Evolutionary conservation across 2,797 vertebrate species (phyloP).

Genomic region (Spinus olivaceus): DNA sequence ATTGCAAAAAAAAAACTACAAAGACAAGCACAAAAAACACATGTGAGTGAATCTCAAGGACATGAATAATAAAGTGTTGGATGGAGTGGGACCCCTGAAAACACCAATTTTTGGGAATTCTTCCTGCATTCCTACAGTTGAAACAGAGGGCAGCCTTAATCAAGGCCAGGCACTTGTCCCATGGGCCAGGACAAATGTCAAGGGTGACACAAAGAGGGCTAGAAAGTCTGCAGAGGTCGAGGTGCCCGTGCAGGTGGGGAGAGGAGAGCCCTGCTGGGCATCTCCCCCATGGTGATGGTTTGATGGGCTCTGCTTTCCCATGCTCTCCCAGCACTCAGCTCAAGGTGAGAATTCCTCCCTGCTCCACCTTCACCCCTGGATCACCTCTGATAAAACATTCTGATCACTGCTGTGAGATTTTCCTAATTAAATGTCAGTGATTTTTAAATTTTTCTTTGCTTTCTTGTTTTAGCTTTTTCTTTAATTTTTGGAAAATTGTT

Average conservation of each 20-base stretch:
- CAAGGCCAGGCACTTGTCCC: neutral
- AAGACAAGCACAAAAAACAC: neutral
- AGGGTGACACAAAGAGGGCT: neutral
- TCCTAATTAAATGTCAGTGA: neutral
- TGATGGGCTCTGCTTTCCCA: rapidly evolving
- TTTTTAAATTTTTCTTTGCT: neutral
- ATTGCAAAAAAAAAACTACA: neutral
- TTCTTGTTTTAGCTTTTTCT: neutral
- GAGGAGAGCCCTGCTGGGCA: neutral
- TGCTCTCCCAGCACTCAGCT: neutral
- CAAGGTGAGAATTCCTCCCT: neutral
- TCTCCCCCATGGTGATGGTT: rapidly evolving
- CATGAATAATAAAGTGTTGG: neutral
- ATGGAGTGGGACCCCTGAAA: neutral
- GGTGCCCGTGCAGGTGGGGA: neutral
- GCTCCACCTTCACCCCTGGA: neutral
- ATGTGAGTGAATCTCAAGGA: neutral
- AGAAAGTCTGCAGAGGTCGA: neutral
- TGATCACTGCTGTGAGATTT: neutral
- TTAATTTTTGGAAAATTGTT: neutral
- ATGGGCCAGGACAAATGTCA: neutral
- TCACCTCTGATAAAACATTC: neutral
- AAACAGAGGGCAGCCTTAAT: neutral
- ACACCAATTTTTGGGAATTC: neutral
- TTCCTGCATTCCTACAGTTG: neutral